Conservation (phyloP, 1,140 invertebrate species). For the Drosophila pseudoananassae region DNA sequence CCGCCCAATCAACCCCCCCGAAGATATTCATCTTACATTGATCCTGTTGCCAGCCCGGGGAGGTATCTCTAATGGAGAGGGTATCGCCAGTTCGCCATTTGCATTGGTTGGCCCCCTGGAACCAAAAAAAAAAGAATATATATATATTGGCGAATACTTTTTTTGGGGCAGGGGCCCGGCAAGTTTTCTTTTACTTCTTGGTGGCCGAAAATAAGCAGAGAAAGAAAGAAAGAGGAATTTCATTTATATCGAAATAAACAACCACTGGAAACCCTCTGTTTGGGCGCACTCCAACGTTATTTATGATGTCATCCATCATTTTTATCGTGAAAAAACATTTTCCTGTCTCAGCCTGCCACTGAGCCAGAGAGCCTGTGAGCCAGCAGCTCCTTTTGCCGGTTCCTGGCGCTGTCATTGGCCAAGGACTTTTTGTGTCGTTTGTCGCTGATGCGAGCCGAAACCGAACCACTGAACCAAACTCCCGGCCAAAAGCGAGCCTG, state of each 20-base stretch:
- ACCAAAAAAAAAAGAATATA: conserved; percentile 39
- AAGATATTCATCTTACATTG: conserved; percentile 57
- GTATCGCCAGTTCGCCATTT: conserved; percentile 70
- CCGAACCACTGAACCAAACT: conserved; percentile 3
- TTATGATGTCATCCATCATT: conserved; percentile 84
- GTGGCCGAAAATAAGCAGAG: conserved; percentile 62
- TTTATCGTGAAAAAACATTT: conserved; percentile 84
- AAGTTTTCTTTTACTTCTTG: conserved; percentile 61
- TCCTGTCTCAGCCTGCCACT: conserved; percentile 80
- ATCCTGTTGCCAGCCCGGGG: conserved; percentile 33
- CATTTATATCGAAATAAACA: conserved; percentile 84
- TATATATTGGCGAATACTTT: conserved; percentile 46
- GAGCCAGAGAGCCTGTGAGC: conserved; percentile 38
- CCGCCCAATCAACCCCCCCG: conserved; percentile 43
- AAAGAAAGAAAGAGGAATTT: conserved; percentile 70
- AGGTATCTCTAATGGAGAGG: conserved; percentile 28
- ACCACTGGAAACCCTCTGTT: conserved; percentile 82
- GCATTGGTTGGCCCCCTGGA: conserved; percentile 49
- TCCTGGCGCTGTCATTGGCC: conserved; percentile 70
- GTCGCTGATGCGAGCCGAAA: conserved; percentile 65
- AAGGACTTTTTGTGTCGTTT: conserved; percentile 80
- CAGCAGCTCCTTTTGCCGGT: conserved; percentile 43
- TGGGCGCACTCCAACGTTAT: conserved; percentile 83
- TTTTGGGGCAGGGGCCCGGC: conserved; percentile 18
- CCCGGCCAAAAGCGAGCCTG: conserved; percentile 14